Conservation (phyloP, 2,888 invertebrate species). For the Clepsis dumicolana region DNA sequence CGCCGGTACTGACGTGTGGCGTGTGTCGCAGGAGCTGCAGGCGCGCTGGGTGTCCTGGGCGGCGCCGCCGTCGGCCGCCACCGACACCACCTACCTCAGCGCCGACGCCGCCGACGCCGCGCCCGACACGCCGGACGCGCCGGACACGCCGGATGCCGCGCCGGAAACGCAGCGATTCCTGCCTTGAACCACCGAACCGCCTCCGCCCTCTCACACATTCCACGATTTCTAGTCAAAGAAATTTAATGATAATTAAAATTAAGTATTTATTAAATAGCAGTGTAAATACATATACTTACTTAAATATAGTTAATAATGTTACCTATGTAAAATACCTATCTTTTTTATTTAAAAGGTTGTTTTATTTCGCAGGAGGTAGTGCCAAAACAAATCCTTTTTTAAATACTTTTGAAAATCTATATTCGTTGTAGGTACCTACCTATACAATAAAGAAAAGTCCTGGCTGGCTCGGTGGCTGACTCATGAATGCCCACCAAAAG, state of each 20-base stretch:
- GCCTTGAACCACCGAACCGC: conserved; percentile 14
- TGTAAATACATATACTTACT: too few relatives aligned
- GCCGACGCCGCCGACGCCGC: conserved; percentile 69
- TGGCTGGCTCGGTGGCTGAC: too few relatives aligned
- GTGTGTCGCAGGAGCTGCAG: conserved; percentile 51
- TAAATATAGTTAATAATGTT: too few relatives aligned
- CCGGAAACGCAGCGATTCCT: conserved; percentile 32
- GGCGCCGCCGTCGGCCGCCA: conserved; percentile 69
- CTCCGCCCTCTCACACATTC: conserved; percentile 25
- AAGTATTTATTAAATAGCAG: conserved; percentile 14
- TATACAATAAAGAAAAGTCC: too few relatives aligned
- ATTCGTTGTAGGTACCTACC: too few relatives aligned
- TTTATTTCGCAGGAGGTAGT: too few relatives aligned
- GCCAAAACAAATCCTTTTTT: too few relatives aligned
- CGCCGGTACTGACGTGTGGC: too few relatives aligned
- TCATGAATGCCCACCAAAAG: too few relatives aligned
- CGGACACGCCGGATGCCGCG: conserved; percentile 22
- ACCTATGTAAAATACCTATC: too few relatives aligned
- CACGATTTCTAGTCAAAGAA: conserved; percentile 37
- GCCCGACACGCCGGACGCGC: conserved; percentile 19
- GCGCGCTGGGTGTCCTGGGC: conserved; percentile 72
- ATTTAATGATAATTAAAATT: conserved; percentile 30
- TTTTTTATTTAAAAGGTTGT: too few relatives aligned
- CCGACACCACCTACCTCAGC: conserved; percentile 68
- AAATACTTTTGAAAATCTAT: too few relatives aligned